Evolutionary conservation across 2,888 invertebrate species (phyloP).

Genomic region (Dysmachus trigonus): DNA sequence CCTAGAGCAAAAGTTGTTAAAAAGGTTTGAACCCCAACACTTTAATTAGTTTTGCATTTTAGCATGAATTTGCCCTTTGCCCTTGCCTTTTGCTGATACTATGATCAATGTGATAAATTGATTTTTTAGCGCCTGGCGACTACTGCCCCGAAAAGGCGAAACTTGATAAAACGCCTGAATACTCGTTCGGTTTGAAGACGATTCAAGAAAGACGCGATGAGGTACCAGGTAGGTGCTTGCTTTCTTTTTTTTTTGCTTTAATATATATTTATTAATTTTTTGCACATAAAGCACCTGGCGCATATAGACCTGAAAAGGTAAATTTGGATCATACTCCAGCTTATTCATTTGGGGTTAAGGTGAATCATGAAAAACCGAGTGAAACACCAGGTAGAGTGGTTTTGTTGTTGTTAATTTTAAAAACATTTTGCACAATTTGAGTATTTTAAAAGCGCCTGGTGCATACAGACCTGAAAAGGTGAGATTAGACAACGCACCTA

Average conservation of each 20-base stretch:
- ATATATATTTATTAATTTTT: background rate
- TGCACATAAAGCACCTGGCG: conserved; percentile 65
- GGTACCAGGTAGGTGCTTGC: conserved; percentile 57
- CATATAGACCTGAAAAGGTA: conserved; percentile 71
- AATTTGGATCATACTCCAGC: conserved; percentile 62
- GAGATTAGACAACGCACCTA: conserved; percentile 69
- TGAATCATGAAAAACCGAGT: conserved; percentile 58
- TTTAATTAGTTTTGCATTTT: conserved; percentile 33
- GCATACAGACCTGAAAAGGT: conserved; percentile 71
- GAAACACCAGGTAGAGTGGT: conserved; percentile 72
- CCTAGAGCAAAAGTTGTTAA: conserved; percentile 1
- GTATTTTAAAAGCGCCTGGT: conserved; percentile 65
- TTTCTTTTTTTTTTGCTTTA: conserved; percentile 41
- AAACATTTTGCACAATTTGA: conserved; percentile 57
- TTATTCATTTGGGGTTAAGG: conserved; percentile 65
- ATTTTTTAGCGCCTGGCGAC: conserved; percentile 65
- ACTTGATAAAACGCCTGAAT: conserved; percentile 66
- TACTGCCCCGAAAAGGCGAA: conserved; percentile 73
- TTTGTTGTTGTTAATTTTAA: conserved; percentile 68
- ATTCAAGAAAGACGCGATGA: conserved; percentile 55
- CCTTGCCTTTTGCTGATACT: background rate
- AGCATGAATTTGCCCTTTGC: conserved; percentile 31
- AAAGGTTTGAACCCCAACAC: conserved; percentile 12
- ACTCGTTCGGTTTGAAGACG: conserved; percentile 77
- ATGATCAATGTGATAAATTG: conserved; percentile 28